Base-by-base conservation (phyloP, 2,888 invertebrate genomes). In the Tetramorium bicarinatum region DNA sequence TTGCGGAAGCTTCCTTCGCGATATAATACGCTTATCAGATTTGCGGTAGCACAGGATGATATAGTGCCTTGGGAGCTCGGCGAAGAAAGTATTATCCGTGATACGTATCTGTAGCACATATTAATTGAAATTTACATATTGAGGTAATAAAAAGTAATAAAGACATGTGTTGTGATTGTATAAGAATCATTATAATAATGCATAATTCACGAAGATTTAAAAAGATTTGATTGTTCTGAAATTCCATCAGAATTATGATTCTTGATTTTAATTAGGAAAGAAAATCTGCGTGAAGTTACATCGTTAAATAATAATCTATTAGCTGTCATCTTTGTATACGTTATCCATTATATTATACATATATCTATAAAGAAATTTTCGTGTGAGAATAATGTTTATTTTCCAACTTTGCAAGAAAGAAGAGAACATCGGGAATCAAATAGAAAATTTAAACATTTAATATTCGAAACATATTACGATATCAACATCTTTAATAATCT, bases 11-110 rank as follows among this genome's bases (percentile, higher is more conserved):
- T 83, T 87, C 85, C 72, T 44, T 38, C 69, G 74, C 62, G 69
- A 71, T 62, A 84, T 80, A 89, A 87, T 82, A 77, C 84, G 61
- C 86, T 85, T 89, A 89, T 89, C 88, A 88, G 88, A 88, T 88
- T 66, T 83, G 56, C 62, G 59, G 85, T 62, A 83, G 81, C 61
- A 81, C 74, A 59, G 61, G 59, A 59, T 87, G 84, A 87, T 72
- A 69, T 44, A 49, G n/a, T 62, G 7, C 52, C 61, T 75, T 89
- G 86, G 83, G 87, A 49, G 25, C 69, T 61, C 15, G 75, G 21
- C 62, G 72, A 72, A 38, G 85, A 84, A 85, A 87, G 82, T 88
- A 80, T 83, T 49, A 41, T 66, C 1, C 21, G 25, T 3, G 41
- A 66, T 52, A n/a, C n/a, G 41, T 13, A 66, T 77, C 41, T 41